phyloP scores from a whole-genome alignment of 2,888 invertebrate species.

The Luperina testacea region DNA sequence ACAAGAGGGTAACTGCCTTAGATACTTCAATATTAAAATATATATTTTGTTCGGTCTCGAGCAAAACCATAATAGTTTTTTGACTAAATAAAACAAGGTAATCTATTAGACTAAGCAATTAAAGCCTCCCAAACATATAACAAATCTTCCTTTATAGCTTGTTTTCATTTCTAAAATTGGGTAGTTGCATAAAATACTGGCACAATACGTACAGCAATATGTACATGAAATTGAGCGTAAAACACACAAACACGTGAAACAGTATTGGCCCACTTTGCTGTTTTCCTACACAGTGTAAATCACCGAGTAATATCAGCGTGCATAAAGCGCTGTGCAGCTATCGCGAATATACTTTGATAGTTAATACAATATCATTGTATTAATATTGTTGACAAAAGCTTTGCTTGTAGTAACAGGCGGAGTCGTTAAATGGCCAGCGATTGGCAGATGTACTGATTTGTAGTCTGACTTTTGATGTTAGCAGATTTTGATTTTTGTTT shows the following conservation, averaged over 20 bases:
- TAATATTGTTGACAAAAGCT: slow-evolving; percentile 40
- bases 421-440: background rate
- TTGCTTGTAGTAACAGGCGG: background rate
- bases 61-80: background rate
- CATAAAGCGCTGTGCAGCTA: slow-evolving; percentile 46
- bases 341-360: slow-evolving; percentile 49
- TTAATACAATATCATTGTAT: slow-evolving; percentile 48
- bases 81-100: slow-evolving; percentile 35
- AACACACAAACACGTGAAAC: slow-evolving; percentile 54
- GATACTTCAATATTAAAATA: background rate
- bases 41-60: background rate
- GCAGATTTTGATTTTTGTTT: background rate
- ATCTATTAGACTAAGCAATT: slow-evolving; percentile 37
- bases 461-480: background rate
- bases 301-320: slow-evolving; percentile 41
- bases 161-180: slow-evolving; percentile 58
- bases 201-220: slow-evolving; percentile 35
- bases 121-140: slow-evolving; percentile 44
- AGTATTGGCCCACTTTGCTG: slow-evolving; percentile 56
- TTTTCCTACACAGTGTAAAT: slow-evolving; percentile 55
- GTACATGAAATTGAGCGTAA: slow-evolving; percentile 59
- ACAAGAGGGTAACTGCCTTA: slow-evolving; percentile 11
- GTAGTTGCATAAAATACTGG: slow-evolving; percentile 50
- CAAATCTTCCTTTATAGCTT: slow-evolving; percentile 51
- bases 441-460: background rate